A percentile compares a stretch with the other conserved stretches of the same genome.
Evolutionary conservation across 2,888 invertebrate genomes (phyloP).

Genomic region (Leistus spinibarbis): DNA sequence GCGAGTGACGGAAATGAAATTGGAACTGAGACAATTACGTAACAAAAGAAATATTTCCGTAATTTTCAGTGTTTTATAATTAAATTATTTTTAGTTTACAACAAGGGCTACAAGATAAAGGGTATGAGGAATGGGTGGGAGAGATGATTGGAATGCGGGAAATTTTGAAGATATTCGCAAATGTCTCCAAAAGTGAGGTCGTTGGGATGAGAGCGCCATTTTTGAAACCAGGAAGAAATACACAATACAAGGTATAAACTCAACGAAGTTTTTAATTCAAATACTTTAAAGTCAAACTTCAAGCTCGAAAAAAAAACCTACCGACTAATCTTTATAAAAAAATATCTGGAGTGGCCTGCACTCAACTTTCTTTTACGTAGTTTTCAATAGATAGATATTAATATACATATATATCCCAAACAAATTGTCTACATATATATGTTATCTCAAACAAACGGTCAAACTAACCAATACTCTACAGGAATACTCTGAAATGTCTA

Average conservation of each 20-base stretch:
- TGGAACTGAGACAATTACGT: constrained; percentile 74
- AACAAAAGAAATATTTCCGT: constrained; percentile 48
- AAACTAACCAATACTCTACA: too few relatives aligned
- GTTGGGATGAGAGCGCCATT: constrained; percentile 89
- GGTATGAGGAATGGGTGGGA: constrained; percentile 91
- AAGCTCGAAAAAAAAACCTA: too few relatives aligned
- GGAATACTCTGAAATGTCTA: too few relatives aligned
- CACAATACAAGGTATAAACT: constrained; percentile 79
- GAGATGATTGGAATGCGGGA: constrained; percentile 95
- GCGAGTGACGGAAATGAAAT: constrained; percentile 90
- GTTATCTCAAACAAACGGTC: too few relatives aligned
- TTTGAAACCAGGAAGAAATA: constrained; percentile 89
- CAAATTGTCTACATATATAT: too few relatives aligned
- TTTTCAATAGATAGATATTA: too few relatives aligned
- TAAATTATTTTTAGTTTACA: constrained; percentile 63
- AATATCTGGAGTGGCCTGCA: too few relatives aligned
- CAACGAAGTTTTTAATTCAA: too few relatives aligned
- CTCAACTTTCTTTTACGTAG: too few relatives aligned
- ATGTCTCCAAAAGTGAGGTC: constrained; percentile 79
- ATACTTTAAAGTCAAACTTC: background rate
- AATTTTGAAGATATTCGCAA: constrained; percentile 80
- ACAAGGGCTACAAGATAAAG: constrained; percentile 85
- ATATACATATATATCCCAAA: too few relatives aligned
- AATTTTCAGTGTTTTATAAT: background rate
- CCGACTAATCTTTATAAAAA: too few relatives aligned